Conservation (phyloP, 2,888 invertebrate species). For the Minunthozetes semirufus region DNA sequence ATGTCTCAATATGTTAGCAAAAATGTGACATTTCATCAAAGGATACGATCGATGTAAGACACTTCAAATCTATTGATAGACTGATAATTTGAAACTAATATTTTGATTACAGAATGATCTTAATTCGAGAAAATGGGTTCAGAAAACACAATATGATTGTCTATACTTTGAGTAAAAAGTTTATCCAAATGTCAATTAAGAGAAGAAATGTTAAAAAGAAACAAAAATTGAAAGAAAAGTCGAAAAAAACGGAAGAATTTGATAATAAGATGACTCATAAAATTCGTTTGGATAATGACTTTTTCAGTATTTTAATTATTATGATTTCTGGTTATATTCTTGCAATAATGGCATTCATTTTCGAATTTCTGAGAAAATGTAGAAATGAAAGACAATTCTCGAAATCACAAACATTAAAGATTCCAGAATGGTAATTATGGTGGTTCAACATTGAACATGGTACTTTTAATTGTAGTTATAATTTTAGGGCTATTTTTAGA, state of each 20-base stretch:
- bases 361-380: background rate
- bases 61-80: background rate
- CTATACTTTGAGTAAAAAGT: too few relatives aligned
- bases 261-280: background rate
- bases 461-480: too few relatives aligned
- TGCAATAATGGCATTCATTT: background rate
- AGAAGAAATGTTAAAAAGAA: too few relatives aligned
- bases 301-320: background rate
- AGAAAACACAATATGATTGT: background rate
- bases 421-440: too few relatives aligned
- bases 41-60: background rate
- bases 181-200: too few relatives aligned
- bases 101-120: background rate
- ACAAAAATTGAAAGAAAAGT: background rate
- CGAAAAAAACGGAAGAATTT: background rate
- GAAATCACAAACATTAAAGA: too few relatives aligned
- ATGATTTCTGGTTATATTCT: background rate
- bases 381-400: background rate
- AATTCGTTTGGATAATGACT: background rate
- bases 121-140: background rate
- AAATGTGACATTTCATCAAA: background rate
- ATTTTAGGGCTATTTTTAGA: too few relatives aligned
- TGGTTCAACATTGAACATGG: too few relatives aligned
- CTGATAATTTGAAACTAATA: background rate
- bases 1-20: background rate